Evolutionary conservation across 2,888 invertebrate species (phyloP).

Genomic region (Oscheius myriophilus): DNA sequence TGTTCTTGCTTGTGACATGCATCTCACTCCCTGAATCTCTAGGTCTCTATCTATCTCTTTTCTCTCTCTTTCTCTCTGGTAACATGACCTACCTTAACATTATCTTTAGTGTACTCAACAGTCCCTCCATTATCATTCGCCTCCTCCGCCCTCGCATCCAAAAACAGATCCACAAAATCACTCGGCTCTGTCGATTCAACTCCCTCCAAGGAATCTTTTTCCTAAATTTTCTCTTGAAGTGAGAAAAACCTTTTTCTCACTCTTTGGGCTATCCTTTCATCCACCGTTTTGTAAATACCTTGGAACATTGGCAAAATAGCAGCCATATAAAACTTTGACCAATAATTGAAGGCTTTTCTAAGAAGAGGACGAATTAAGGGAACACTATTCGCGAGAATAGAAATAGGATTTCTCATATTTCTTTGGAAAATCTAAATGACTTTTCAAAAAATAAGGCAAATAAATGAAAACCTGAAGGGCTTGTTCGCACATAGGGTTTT

Average conservation of each 20-base stretch:
- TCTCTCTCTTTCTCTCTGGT: too few relatives aligned
- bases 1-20: too few relatives aligned
- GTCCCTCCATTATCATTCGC: conserved; percentile 21
- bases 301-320: conserved; percentile 9
- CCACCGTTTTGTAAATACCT: conserved; percentile 28
- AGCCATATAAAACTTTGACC: too few relatives aligned
- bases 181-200: conserved; percentile 29
- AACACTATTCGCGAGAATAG: conserved; percentile 22
- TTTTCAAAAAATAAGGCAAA: background rate
- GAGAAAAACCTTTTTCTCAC: background rate
- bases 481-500: conserved; percentile 18
- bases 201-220: conserved; percentile 31
- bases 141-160: conserved; percentile 50
- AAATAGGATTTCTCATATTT: conserved; percentile 27
- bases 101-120: conserved; percentile 25
- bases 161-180: conserved; percentile 60
- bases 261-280: conserved; percentile 37
- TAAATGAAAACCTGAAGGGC: background rate
- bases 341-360: conserved; percentile 25
- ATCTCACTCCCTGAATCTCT: too few relatives aligned
- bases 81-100: conserved; percentile 2
- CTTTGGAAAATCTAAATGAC: conserved; percentile 38
- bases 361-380: conserved; percentile 26
- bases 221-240: background rate
- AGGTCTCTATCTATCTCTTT: too few relatives aligned